Percentiles rank a stretch among this genome's conserved stretches.
Conservation (phyloP, 2,888 invertebrate genomes). For the Cyrtodaria siliqua region DNA sequence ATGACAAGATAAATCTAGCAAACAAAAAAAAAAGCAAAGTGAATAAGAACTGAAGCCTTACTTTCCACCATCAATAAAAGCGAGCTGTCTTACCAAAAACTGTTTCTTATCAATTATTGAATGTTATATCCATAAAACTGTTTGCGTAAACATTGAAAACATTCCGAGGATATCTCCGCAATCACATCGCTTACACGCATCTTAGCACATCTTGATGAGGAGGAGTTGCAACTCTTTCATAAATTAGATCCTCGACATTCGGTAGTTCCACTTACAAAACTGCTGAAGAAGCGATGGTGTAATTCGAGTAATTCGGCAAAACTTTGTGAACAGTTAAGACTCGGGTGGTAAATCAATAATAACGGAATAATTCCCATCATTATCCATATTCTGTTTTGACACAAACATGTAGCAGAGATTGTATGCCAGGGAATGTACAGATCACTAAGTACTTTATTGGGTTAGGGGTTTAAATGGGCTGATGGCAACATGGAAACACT, state of each 20-base stretch:
- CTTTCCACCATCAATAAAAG: too few relatives aligned
- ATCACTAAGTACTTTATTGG: too few relatives aligned
- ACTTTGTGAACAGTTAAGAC: slow-evolving; percentile 32
- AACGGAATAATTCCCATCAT: slow-evolving; percentile 50
- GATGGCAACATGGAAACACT: too few relatives aligned
- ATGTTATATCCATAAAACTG: slow-evolving; percentile 7
- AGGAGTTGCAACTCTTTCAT: slow-evolving; percentile 1
- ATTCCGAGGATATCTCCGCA: too few relatives aligned
- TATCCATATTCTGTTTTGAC: slow-evolving; percentile 49
- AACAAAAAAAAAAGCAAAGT: too few relatives aligned
- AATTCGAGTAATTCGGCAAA: slow-evolving; percentile 18
- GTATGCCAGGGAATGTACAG: too few relatives aligned
- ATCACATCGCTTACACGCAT: too few relatives aligned
- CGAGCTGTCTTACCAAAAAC: slow-evolving; percentile 1
- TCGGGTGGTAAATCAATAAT: slow-evolving; percentile 40
- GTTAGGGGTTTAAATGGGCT: too few relatives aligned
- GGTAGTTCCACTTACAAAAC: neutral
- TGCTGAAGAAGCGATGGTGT: slow-evolving; percentile 6
- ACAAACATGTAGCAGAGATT: too few relatives aligned
- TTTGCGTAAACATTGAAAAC: too few relatives aligned
- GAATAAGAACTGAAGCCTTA: neutral
- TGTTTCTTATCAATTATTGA: slow-evolving; percentile 1
- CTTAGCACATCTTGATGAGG: too few relatives aligned
- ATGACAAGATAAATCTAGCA: too few relatives aligned
- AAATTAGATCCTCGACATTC: neutral